These are phyloP conservation scores for Sebastes schlegelii DNA, from an alignment of 2,113 vertebrate species.

Conservation along the genomic window DNA sequence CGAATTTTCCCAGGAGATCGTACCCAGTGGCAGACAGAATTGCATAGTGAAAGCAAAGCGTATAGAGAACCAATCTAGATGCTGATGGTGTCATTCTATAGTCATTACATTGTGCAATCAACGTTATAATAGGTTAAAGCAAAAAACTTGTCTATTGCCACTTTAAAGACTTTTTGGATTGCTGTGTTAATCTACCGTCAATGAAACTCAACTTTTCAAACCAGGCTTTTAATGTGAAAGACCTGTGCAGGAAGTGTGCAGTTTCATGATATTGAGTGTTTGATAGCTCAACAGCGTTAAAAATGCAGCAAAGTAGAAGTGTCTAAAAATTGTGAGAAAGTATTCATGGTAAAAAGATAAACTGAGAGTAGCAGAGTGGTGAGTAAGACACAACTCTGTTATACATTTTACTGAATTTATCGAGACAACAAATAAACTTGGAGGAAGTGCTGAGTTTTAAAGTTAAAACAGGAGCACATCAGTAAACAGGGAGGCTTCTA, in stretches of 20 bases:
- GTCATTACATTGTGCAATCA: too few species aligned
- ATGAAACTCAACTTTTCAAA: neutral
- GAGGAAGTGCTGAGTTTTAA: too few species aligned
- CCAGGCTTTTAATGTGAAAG: neutral
- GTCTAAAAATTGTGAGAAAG: neutral
- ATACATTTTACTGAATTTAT: neutral
- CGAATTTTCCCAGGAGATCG: too few species aligned
- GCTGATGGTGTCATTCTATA: too few species aligned
- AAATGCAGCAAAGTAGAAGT: neutral
- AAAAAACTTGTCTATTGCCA: neutral
- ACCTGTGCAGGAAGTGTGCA: neutral
- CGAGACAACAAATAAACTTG: too few species aligned
- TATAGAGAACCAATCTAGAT: too few species aligned
- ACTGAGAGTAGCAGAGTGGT: neutral
- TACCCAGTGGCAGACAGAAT: too few species aligned
- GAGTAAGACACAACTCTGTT: neutral
- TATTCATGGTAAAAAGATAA: neutral
- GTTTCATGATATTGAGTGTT: neutral
- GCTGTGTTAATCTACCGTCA: constrained; percentile 3
- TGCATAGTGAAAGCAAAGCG: too few species aligned
- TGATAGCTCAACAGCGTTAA: neutral
- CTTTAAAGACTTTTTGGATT: neutral
- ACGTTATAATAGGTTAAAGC: too few species aligned
- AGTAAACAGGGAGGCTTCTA: too few species aligned
- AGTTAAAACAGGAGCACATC: too few species aligned